Base-by-base conservation (phyloP, 2,113 vertebrate genomes). In the Tricholaema leucomelas region DNA sequence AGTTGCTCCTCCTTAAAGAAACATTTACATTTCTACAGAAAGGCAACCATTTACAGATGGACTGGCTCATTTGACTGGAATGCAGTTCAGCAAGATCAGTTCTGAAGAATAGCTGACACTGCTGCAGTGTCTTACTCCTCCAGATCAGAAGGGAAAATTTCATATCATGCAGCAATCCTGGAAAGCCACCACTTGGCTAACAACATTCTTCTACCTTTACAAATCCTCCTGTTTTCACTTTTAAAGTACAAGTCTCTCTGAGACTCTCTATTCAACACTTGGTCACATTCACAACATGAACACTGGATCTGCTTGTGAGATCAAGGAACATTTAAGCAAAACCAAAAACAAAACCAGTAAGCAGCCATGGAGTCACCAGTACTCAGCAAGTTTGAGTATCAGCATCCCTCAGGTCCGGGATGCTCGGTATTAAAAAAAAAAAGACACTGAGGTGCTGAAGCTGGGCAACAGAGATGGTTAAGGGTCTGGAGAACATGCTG, bases 21-120 rank as follows among this genome's bases (percentile, higher is more conserved):
- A 87, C 52, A 91, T 79, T 92, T 92, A 58, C 91, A 80, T 81
- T 64, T 82, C 92, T 69, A 70, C 28, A 76, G 83, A 80, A 93
- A 95, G 80, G 79, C 7, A 80, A 88, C 60, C 70, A 35, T 63
- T 73, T 61, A 67, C 38, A 88, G 52, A 71, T 50, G 52, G 69
- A 61, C 71, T 4, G n/a, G 79, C 74, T 93, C 46, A 88, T 25
- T 8, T 42, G 60, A 48, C 70, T 91, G 92, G 91, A 96, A 96
- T 96, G 94, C 4, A 4, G 94, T 25, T 75, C 70, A 71, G 87
- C 94, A 59, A 63, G 92, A 38, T 46, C 38, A 27, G 36, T 56
- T 84, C 18, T 81, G 58, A 69, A 76, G 63, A 11, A 52, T 79
- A 79, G n/a, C 55, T 40, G 31, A 16, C 33, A 35, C 30, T 75